phyloP scores from a whole-genome alignment of 1,140 invertebrate species.

The Bactericera cockerelli region DNA sequence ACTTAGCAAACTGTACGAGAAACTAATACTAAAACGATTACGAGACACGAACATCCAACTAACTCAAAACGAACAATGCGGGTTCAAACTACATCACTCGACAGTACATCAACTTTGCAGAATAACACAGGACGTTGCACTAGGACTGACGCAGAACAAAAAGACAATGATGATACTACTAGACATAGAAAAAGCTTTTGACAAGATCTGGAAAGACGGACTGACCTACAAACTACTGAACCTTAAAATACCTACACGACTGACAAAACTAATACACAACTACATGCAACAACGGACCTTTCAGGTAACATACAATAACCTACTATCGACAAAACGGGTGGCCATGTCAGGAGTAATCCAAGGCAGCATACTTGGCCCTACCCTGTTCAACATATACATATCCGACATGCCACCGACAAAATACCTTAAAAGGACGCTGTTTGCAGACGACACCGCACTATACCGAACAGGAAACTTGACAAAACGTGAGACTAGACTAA shows the following conservation, averaged over 20 bases:
- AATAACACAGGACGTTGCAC: conserved; percentile 25
- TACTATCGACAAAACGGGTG: neutral
- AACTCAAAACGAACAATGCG: conserved; percentile 25
- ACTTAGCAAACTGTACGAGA: conserved; percentile 26
- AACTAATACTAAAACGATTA: conserved; percentile 21
- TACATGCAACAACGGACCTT: conserved; percentile 11
- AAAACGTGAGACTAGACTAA: neutral
- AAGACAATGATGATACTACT: conserved; percentile 24
- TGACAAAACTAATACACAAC: conserved; percentile 1
- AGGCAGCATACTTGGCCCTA: conserved; percentile 12
- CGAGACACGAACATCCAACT: neutral
- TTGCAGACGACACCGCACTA: conserved; percentile 12
- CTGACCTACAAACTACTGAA: conserved; percentile 25
- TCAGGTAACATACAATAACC: conserved; percentile 6
- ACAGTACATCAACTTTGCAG: conserved; percentile 27
- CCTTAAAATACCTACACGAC: conserved; percentile 10
- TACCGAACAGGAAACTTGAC: neutral
- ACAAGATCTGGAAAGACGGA: conserved; percentile 27
- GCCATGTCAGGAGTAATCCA: conserved; percentile 14
- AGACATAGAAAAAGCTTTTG: conserved; percentile 31
- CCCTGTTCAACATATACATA: conserved; percentile 11
- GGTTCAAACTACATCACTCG: conserved; percentile 26
- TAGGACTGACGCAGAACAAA: conserved; percentile 25
- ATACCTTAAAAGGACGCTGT: conserved; percentile 4
- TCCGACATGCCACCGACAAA: conserved; percentile 1